Base-by-base conservation (phyloP, 2,797 vertebrate species). In the Acanthurus leucopareius region DNA sequence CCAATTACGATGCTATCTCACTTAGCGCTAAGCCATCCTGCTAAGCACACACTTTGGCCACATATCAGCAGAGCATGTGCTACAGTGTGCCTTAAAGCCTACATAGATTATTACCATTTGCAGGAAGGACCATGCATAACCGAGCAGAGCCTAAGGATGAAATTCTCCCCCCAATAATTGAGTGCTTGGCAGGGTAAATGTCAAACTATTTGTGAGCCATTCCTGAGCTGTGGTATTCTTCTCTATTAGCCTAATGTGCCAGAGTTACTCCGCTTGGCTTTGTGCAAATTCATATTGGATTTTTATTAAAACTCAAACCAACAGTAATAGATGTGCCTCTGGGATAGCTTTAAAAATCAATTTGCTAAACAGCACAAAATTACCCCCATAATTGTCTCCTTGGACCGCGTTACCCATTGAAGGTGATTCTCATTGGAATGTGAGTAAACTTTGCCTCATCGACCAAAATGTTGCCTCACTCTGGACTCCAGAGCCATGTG, bases 341-440 rank as follows among this genome's bases (percentile, higher is more conserved):
- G 83, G 94, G 90, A 83, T 87, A 83, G 91, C 81, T 92, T 94
- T 88, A 91, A 92, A 91, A 92, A 95, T 95, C 94, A 93, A 93
- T 95, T 93, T 90, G 80, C 88, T 91, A 93, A 95, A 95, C 84
- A 87, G 87, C 80, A 76, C 87, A 83, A 90, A 93, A 94, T 95
- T 90, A 91, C 86, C 83, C 75, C 84, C 63, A 68, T 94, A 90
- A 94, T 94, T 91, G 92, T 92, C 89, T 91, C 85, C 86, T 91
- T 86, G 88, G 89, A 91, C 86, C 40, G 11, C 84, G 90, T 89
- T 89, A 84, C 65, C 82, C 68, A 38, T 75, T 52, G 76, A 92
- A 94, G 94, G 92, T 93, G 91, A 91, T 88, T 88, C 72, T 79
- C 82, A 75, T 77, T 84, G 40, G 3, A 59, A 57, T 79, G 84